Conservation (phyloP, 2,888 invertebrate genomes). For the Amblyjoppa proteus region DNA sequence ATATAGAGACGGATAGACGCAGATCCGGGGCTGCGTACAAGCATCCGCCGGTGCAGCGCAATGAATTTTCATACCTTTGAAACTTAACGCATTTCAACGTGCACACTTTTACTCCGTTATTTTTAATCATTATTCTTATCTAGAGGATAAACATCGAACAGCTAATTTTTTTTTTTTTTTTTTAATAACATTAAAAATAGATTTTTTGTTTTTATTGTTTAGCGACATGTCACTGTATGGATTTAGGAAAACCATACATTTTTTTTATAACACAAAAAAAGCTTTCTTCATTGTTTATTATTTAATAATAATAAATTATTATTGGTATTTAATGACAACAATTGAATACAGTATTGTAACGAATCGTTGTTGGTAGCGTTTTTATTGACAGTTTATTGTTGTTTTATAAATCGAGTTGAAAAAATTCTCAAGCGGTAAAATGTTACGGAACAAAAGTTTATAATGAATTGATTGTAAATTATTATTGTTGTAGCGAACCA, state of each 20-base stretch:
- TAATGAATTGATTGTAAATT: not conserved
- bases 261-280: too few species aligned
- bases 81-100: not conserved
- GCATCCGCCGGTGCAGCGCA: conserved; percentile 38
- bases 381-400: not conserved
- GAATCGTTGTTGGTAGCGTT: too few species aligned
- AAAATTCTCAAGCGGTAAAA: not conserved
- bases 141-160: not conserved
- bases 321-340: too few species aligned
- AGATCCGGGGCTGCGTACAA: not conserved
- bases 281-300: not conserved
- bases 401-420: not conserved
- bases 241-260: too few species aligned
- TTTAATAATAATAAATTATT: not conserved
- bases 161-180: not conserved
- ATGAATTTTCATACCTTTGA: conserved; percentile 46
- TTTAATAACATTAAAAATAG: too few species aligned
- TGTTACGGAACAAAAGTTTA: not conserved
- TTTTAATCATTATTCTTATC: not conserved
- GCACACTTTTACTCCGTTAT: not conserved
- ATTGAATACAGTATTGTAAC: too few species aligned
- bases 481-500: not conserved
- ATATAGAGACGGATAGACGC: conserved; percentile 36
- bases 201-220: not conserved
- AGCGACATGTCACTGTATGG: too few species aligned